Base-by-base conservation (phyloP, 30 jellyfish, hydroid and myxozoan species). In the Sanderia malayensis region DNA sequence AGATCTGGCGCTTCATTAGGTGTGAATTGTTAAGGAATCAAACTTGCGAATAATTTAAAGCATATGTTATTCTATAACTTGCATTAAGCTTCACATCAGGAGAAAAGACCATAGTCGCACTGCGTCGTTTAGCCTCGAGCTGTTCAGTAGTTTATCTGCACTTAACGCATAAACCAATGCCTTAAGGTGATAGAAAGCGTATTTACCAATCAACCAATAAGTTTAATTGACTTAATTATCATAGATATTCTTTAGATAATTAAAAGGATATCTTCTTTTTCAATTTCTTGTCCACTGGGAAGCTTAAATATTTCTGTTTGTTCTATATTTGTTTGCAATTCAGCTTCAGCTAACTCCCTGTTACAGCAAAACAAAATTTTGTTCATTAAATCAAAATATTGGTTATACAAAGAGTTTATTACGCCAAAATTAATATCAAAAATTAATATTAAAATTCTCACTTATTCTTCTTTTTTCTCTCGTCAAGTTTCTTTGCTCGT, bases 221-320 rank as follows among this genome's bases (percentile, higher is more conserved):
- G n/a, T n/a, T n/a, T n/a, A n/a, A 41, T 15, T 8, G 11, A 41
- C 55, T 41, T 6, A 41, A 41, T 41, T 41, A 41, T 41, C 55
- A 11, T 11, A 20, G 47, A 2, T 8, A 61, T 1, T 13, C 29
- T 10, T 15, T 46, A 18, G 44, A 37, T 37, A 4, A 37, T 37
- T 37, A 59, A 81, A 88, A 88, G 95, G 95, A 88, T 88, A 88
- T 88, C 69, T 79, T 88, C 97, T 82, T 82, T 89, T 70, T 82
- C 97, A 20, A 89, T 76, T 65, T 89, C 97, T 65, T 89, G 97
- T 37, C 97, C 97, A 46, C 95, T 89, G 25, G 97, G 97, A 26
- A 89, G 61, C 18, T 34, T 81, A 41, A 89, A 89, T 6, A 62
- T 59, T 60, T 89, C 97, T 24, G 85, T 74, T 58, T 89, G 86